These are phyloP conservation scores for Scomber scombrus DNA, from an alignment of 2,113 vertebrate species.

Conservation along the genomic window DNA sequence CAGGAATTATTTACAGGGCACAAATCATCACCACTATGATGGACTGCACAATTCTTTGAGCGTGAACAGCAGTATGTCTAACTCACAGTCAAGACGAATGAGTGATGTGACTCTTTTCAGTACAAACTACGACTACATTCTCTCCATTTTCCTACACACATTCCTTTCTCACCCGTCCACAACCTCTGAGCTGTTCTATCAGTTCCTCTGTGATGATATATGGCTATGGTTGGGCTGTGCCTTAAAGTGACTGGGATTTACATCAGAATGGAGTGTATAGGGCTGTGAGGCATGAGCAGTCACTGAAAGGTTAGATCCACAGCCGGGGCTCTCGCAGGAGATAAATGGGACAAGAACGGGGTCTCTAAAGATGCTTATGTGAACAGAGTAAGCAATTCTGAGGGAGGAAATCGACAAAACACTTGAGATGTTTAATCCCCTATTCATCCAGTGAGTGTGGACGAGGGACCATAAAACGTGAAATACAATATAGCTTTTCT, in stretches of 20 bases:
- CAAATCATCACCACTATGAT: conserved; percentile 43
- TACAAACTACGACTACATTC: conserved; percentile 10
- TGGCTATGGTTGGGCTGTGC: conserved; percentile 5
- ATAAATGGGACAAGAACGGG: conserved; percentile 30
- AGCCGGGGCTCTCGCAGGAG: conserved; percentile 14
- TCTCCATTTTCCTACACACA: conserved; percentile 21
- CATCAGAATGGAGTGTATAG: conserved; percentile 33
- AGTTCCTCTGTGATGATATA: conserved; percentile 29
- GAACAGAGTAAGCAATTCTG: conserved; percentile 45
- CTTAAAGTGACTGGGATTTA: conserved; percentile 58
- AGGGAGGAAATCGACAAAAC: conserved; percentile 47
- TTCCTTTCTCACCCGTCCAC: conserved; percentile 27
- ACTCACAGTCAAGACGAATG: conserved; percentile 19
- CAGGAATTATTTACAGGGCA: conserved; percentile 32
- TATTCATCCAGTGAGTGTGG: conserved; percentile 38
- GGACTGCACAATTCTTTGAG: conserved; percentile 19
- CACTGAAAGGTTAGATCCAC: conserved; percentile 51
- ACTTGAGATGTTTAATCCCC: conserved; percentile 60
- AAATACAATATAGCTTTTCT: conserved; percentile 41
- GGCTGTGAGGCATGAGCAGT: conserved; percentile 33
- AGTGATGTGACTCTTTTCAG: conserved; percentile 38
- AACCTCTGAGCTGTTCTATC: conserved; percentile 10
- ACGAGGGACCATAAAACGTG: conserved; percentile 41
- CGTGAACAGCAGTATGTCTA: conserved; percentile 17
- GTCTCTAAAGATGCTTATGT: conserved; percentile 54